Evolutionary conservation across 92 coral and sea anemone species (phyloP).

Genomic region (Epizoanthus scotinus): DNA sequence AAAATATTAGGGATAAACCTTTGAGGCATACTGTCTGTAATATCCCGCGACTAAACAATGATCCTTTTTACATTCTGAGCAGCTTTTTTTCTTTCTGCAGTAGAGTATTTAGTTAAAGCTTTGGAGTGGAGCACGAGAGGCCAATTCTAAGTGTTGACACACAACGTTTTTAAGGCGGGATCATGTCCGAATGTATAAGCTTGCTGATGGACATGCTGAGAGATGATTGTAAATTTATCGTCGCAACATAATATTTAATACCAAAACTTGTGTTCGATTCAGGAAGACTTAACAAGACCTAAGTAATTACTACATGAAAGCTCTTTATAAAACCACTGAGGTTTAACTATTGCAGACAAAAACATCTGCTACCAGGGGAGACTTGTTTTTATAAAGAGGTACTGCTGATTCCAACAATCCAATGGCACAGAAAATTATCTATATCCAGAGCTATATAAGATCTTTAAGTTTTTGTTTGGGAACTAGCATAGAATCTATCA

Average conservation of each 20-base stretch:
- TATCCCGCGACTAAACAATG: not conserved
- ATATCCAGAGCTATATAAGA: not conserved
- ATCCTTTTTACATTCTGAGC: not conserved
- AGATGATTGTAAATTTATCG: not conserved
- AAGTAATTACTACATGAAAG: conserved; percentile 7
- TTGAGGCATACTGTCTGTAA: not conserved
- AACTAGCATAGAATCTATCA: not conserved
- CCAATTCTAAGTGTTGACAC: conserved; percentile 20
- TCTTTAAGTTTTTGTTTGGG: not conserved
- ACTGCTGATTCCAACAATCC: not conserved
- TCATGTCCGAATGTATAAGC: not conserved
- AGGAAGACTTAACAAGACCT: not conserved
- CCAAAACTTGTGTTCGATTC: not conserved
- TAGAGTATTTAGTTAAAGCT: not conserved
- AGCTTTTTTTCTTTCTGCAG: not conserved
- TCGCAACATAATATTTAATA: conserved; percentile 3
- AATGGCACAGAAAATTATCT: not conserved
- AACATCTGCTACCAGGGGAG: not conserved
- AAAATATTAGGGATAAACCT: not conserved
- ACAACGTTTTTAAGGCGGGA: conserved; percentile 11
- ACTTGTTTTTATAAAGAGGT: not conserved
- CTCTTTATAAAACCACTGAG: not conserved
- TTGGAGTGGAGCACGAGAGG: conserved; percentile 14
- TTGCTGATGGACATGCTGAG: conserved; percentile 10
- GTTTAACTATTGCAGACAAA: not conserved